Percentiles rank a stretch among this genome's conserved stretches.
These are phyloP conservation scores for Oligia fasciuncula DNA, from an alignment of 2,888 invertebrate species.

Conservation along the genomic window DNA sequence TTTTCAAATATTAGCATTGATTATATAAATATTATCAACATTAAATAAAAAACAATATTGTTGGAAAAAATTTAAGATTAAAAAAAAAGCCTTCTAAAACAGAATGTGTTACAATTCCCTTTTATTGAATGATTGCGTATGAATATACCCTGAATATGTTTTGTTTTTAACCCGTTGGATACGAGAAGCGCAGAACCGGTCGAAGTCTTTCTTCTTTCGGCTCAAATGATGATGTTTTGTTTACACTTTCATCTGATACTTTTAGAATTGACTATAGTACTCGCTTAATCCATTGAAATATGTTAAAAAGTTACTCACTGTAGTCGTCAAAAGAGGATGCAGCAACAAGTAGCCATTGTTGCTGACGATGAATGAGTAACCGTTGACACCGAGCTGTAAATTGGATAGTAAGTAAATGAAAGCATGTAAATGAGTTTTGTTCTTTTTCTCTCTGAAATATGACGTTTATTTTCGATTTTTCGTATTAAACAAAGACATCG, in stretches of 20 bases:
- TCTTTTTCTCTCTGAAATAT: background rate
- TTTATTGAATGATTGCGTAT: background rate
- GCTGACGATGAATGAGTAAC: slow-evolving; percentile 98
- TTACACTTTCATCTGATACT: background rate
- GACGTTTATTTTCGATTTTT: background rate
- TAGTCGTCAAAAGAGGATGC: slow-evolving; percentile 97
- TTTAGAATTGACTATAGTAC: background rate
- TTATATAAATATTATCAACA: too few relatives aligned
- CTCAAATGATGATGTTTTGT: background rate
- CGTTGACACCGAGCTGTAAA: slow-evolving; percentile 97
- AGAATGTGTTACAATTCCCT: background rate
- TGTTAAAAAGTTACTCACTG: slow-evolving; percentile 90
- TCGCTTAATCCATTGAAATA: background rate
- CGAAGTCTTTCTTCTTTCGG: too few relatives aligned
- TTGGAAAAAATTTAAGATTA: too few relatives aligned
- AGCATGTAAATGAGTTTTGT: background rate
- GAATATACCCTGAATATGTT: background rate
- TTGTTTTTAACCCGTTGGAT: background rate
- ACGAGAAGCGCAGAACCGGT: too few relatives aligned
- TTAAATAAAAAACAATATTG: too few relatives aligned
- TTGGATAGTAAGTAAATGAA: slow-evolving; percentile 17
- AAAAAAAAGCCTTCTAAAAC: too few relatives aligned
- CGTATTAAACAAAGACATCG: background rate
- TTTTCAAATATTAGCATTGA: too few relatives aligned
- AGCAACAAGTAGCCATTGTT: slow-evolving; percentile 98